Base-by-base conservation (phyloP, 1,140 invertebrate genomes). In the Stegodyphus mimosarum region DNA sequence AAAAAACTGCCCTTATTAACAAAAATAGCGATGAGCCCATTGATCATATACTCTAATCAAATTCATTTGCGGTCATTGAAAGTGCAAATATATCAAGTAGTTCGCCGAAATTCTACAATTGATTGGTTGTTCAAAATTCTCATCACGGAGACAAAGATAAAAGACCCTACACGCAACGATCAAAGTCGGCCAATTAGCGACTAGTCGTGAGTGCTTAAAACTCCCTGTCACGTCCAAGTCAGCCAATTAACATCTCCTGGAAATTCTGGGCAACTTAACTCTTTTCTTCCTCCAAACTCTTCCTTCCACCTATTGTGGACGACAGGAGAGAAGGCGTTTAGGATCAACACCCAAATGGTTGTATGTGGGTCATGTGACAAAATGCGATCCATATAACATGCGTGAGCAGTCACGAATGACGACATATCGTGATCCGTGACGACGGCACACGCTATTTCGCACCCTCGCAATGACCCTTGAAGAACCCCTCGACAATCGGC, bases 401-500 rank as follows among this genome's bases (percentile, higher is more conserved):
- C 71, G 80, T 83, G 80, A 67, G 55, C 71, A 83, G 17, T 17
- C 80, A 83, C 71, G 49, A 83, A 83, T 83, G 80, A 83, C 80
- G 80, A 83, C 80, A 83, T 73, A 83, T 50, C 50, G 70, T 74
- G 80, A 83, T 66, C 80, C 80, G 80, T 83, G 71, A 83, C 71
- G 70, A 50, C n/a, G 80, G 70, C 80, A 83, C 80, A 83, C 80
- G 80, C 53, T 81, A 81, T 72, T 81, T 72, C 52, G 67, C 78
- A 63, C 70, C 67, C 80, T 67, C 55, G 11, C 17, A 72, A 9
- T 81, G 78, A 81, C 78, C 78, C 78, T 72, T 72, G 78, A 72
- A 81, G 69, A 53, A 72, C n/a, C 55, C 55, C 55, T 60, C 55
- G 55, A 60, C 33, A 33, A 33, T 33, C 33, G 33, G 33, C 33